These are phyloP conservation scores for Pyralis farinalis DNA, from an alignment of 2,888 invertebrate genomes.

Conservation along the genomic window DNA sequence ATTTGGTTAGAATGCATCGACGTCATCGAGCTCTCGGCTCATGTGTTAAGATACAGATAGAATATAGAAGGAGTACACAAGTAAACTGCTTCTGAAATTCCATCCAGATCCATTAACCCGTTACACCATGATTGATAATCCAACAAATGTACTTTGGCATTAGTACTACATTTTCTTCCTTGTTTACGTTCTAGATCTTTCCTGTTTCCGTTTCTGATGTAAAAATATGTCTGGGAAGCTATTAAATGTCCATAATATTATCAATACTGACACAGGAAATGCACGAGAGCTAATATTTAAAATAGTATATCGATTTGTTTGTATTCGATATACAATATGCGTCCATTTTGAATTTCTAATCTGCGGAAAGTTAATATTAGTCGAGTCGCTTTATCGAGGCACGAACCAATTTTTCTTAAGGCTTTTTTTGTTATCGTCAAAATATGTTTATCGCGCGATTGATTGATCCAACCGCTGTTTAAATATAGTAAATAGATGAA, in stretches of 20 bases:
- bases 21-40: no score
- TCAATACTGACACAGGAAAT: slow-evolving; percentile 8
- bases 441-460: background rate
- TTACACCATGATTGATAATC: background rate
- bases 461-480: background rate
- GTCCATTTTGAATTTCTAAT: background rate
- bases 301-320: slow-evolving; percentile 4
- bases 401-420: background rate
- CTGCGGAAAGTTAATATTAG: background rate
- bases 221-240: background rate
- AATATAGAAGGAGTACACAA: no score
- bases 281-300: slow-evolving; percentile 6
- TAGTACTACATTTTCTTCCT: background rate
- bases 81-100: background rate
- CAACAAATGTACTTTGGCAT: background rate
- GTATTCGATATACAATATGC: background rate
- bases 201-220: background rate
- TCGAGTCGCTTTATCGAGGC: background rate
- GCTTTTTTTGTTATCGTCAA: background rate
- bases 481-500: background rate
- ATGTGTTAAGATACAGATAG: no score
- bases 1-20: no score
- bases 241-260: background rate
- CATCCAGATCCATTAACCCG: background rate
- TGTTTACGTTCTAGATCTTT: background rate